Conservation (phyloP, 1,140 invertebrate species). For the Ectropis grisescens region DNA sequence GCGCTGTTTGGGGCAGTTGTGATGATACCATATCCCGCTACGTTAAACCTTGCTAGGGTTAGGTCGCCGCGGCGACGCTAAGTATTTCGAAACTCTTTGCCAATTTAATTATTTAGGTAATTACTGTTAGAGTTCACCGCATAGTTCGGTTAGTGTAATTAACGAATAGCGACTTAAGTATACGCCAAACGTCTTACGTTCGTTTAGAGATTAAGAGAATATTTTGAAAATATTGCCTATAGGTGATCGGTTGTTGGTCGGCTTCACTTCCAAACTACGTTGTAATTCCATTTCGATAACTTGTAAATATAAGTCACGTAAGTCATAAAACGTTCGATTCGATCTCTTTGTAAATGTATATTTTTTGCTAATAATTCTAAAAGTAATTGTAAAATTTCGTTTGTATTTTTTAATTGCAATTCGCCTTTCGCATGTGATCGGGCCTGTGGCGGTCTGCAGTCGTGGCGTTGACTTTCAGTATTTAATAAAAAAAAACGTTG, state of each 20-base stretch:
- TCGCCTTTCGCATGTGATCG: too few relatives aligned
- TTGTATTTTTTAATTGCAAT: constrained; percentile 13
- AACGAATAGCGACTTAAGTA: constrained; percentile 65
- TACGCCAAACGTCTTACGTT: constrained; percentile 70
- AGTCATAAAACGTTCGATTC: constrained; percentile 65
- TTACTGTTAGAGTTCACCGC: constrained; percentile 61
- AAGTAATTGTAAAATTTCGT: constrained; percentile 16
- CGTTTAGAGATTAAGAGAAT: constrained; percentile 60
- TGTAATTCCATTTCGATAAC: constrained; percentile 65
- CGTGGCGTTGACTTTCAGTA: not conserved
- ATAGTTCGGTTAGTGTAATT: constrained; percentile 67
- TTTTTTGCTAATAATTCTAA: constrained; percentile 58
- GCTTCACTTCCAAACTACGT: constrained; percentile 56
- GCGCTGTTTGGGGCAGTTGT: too few relatives aligned
- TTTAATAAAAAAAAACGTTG: constrained; percentile 36
- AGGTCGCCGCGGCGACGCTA: constrained; percentile 58
- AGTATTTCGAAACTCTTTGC: constrained; percentile 70
- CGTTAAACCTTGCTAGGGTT: constrained; percentile 57
- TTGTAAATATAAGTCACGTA: constrained; percentile 65
- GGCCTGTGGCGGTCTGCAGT: too few relatives aligned
- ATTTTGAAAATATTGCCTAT: constrained; percentile 69
- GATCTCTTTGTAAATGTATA: constrained; percentile 68
- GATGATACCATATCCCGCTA: constrained; percentile 71
- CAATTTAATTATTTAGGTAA: constrained; percentile 69
- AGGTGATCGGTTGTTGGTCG: constrained; percentile 43